Base-by-base conservation (phyloP, 37 sponge, comb jelly and placozoan genomes). In the Chondrilla cf. caribensis region DNA sequence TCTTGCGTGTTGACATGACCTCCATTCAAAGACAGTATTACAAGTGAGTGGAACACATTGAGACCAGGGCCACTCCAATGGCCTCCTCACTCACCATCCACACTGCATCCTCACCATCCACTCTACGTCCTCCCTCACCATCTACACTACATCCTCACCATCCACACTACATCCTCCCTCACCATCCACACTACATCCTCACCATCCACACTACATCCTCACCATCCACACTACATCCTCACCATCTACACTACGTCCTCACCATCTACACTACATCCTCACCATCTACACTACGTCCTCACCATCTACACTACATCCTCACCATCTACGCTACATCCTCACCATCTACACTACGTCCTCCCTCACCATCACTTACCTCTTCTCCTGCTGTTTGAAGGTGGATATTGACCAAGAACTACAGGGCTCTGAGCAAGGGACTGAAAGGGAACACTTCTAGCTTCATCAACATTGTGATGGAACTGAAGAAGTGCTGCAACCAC, bases 401-500 rank as follows among this genome's bases (percentile, higher is more conserved):
- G 90, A 98, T 98, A 22, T 70, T 98, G 67, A 92, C 99, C n/a
- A 86, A 90, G 91, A 98, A 98, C 85, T 96, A 94, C 82, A 81
- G 81, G 43, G 99, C 99, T 6, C 88, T 98, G 51, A 93, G 89
- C 44, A 91, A 93, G 51, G 95, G 90, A 29, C 81, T 88, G 75
- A 94, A 94, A 76, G 99, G 92, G 18, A 95, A 90, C 60, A 86
- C 87, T 41, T 85, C 86, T 36, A 89, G 95, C 31, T 96, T 96
- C 83, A 93, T 93, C 55, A 98, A 98, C 91, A 83, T 98, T 25
- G 84, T 98, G 83, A 95, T 98, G 95, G 99, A 98, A 84, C 83
- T 98, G 64, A 96, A 98, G 89, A 98, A 98, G 84, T 98, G 99
- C 64, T 95, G 96, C 86, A 98, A 98, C 84, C 99, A 98, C 71